phyloP scores from a whole-genome alignment of 37 sponge, comb jelly and placozoan species.

The Axinella damicornis region DNA sequence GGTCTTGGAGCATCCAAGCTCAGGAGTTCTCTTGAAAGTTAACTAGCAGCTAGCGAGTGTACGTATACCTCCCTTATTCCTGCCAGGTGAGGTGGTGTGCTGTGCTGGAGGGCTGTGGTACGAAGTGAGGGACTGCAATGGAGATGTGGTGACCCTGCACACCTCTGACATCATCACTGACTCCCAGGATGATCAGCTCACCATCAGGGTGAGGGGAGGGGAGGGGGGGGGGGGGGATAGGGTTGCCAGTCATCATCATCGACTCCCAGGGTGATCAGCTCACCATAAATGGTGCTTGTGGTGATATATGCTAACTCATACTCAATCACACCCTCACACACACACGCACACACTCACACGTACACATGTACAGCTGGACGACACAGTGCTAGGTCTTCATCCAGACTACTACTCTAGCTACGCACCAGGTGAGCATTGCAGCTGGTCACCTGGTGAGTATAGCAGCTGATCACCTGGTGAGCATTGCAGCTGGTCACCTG shows the following conservation, averaged over 20 bases:
- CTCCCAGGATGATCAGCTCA: slow-evolving; percentile 27
- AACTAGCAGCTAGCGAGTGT: no score
- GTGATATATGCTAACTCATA: not conserved
- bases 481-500: slow-evolving; percentile 7
- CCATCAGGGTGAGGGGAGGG: not conserved
- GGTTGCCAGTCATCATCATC: no score
- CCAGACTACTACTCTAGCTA: slow-evolving; percentile 46
- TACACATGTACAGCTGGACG: slow-evolving; percentile 20
- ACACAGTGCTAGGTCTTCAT: slow-evolving; percentile 60
- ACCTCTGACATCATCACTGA: slow-evolving; percentile 62
- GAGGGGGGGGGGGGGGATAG: not conserved
- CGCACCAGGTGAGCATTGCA: slow-evolving; percentile 72
- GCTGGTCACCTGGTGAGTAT: not conserved
- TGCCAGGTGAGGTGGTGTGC: not conserved
- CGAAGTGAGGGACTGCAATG: slow-evolving; percentile 44
- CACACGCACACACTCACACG: not conserved
- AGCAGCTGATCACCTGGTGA: slow-evolving; percentile 71
- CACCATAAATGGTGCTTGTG: no score
- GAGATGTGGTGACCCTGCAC: slow-evolving; percentile 38
- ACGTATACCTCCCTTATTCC: not conserved
- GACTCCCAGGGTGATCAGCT: no score
- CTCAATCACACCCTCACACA: not conserved
- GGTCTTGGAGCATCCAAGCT: not conserved
- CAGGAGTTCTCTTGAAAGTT: no score
- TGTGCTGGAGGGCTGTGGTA: not conserved